These are phyloP conservation scores for Coregonus sp. DNA, from an alignment of 2,797 vertebrate genomes.

Conservation along the genomic window DNA sequence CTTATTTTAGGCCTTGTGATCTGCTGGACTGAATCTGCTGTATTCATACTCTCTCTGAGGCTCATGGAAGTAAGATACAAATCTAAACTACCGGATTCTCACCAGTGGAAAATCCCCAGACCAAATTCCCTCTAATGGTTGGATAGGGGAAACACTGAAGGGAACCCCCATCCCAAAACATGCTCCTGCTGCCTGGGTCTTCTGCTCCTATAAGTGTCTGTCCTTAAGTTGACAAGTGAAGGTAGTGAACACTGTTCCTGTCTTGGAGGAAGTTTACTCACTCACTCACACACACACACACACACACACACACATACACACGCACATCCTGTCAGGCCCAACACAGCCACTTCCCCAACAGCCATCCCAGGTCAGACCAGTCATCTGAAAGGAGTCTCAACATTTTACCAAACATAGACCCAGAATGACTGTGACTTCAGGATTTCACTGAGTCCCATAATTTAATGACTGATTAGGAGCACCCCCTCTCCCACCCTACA, in stretches of 20 bases:
- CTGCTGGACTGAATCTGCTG: neutral
- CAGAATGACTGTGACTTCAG: neutral
- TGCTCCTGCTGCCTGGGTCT: neutral
- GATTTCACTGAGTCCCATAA: neutral
- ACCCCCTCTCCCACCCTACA: neutral
- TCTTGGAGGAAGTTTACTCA: neutral
- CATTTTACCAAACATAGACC: neutral
- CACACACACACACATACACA: constrained; percentile 13
- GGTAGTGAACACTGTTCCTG: neutral
- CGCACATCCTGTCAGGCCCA: neutral
- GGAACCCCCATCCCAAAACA: neutral
- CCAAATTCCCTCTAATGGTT: neutral
- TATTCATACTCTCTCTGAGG: neutral
- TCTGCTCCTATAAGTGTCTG: neutral
- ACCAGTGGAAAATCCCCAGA: neutral
- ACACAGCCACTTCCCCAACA: neutral
- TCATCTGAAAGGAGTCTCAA: neutral
- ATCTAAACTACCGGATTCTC: neutral
- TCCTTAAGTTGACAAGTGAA: neutral
- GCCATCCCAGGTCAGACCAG: neutral
- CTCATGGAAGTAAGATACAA: neutral
- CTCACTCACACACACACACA: constrained; percentile 22
- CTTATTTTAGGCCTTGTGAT: neutral
- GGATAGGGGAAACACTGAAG: neutral
- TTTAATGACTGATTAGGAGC: neutral